Conservation (phyloP, 2,888 invertebrate species). For the Athetis lepigone region DNA sequence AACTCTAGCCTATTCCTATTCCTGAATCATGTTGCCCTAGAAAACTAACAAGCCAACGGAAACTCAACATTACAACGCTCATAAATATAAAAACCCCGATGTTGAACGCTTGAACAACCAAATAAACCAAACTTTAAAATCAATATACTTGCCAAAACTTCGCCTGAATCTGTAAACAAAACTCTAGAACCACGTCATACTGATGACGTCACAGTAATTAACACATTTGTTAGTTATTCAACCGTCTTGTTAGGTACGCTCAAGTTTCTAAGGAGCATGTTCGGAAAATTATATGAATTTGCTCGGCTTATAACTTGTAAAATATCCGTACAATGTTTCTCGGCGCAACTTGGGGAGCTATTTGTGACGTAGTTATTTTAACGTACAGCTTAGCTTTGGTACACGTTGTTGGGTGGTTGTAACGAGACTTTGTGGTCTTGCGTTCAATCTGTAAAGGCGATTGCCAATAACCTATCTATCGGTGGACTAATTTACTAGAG, state of each 20-base stretch:
- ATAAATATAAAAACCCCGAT: too few species aligned
- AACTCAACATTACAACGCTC: too few species aligned
- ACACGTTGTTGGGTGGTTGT: too few species aligned
- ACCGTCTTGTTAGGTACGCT: conserved; percentile 11
- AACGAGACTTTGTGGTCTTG: too few species aligned
- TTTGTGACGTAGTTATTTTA: background rate
- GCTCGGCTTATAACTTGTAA: conserved; percentile 13
- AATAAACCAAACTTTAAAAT: conserved; percentile 1
- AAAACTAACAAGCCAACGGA: too few species aligned
- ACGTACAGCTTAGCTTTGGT: too few species aligned
- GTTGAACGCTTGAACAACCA: background rate
- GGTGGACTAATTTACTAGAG: too few species aligned
- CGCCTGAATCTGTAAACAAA: conserved; percentile 14
- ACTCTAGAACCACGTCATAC: background rate
- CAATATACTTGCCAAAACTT: conserved; percentile 6
- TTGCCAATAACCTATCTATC: too few species aligned
- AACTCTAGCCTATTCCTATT: too few species aligned
- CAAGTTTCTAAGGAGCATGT: conserved; percentile 23
- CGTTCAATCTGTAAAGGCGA: too few species aligned
- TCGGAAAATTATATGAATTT: conserved; percentile 19
- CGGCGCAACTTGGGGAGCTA: background rate
- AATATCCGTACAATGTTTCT: conserved; percentile 10
- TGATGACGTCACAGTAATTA: conserved; percentile 40
- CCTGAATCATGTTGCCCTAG: too few species aligned
- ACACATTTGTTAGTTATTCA: conserved; percentile 25